A percentile compares a stretch with the other conserved stretches of the same genome.
Evolutionary conservation across 2,113 vertebrate species (phyloP).

Genomic region (Circaetus gallicus): DNA sequence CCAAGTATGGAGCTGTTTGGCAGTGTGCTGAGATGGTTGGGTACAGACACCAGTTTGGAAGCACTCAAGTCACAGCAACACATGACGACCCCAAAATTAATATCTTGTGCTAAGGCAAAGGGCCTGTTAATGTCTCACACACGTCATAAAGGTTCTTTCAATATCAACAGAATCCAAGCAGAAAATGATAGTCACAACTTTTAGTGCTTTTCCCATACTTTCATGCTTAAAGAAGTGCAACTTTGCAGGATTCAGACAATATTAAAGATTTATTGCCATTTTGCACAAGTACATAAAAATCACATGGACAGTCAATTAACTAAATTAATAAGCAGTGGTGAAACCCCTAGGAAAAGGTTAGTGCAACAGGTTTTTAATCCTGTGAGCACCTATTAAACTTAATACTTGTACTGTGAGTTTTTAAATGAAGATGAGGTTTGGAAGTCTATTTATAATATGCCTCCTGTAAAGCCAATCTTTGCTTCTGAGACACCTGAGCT

Average conservation of each 20-base stretch:
- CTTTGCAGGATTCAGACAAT: not conserved
- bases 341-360: not conserved
- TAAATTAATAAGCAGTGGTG: not conserved
- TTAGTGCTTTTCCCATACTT: not conserved
- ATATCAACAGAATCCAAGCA: not conserved
- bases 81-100: not conserved
- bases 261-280: not conserved
- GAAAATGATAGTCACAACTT: not conserved
- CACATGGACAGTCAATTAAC: not conserved
- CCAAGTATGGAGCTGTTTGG: not conserved
- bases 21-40: fast-evolving
- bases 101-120: not conserved
- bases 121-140: not conserved
- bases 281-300: not conserved
- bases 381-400: not conserved
- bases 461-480: not conserved
- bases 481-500: not conserved
- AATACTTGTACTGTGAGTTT: not conserved
- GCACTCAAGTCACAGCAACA: not conserved
- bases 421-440: not conserved
- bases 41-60: not conserved
- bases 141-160: not conserved
- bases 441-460: not conserved
- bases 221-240: not conserved
- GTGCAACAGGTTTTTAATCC: not conserved